Percentiles rank a stretch among this genome's conserved stretches.
Conservation (phyloP, 1,140 invertebrate species). For the Periplaneta americana region DNA sequence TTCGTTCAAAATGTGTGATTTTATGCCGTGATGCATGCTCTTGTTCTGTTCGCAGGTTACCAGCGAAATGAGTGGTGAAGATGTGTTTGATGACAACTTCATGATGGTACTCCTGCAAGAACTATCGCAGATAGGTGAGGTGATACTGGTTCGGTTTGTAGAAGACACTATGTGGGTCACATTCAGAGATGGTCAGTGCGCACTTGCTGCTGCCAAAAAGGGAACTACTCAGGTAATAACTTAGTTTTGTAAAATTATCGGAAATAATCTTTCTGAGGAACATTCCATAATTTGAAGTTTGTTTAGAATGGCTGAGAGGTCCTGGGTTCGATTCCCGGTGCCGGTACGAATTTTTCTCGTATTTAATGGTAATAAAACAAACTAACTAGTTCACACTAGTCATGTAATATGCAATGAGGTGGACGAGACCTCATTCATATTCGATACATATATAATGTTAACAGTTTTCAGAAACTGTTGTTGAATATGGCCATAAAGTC, state of each 20-base stretch:
- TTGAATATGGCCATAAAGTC: no score
- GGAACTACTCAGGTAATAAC: slow-evolving; percentile 35
- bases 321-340: no score
- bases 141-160: slow-evolving; percentile 87
- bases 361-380: no score
- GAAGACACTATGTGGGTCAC: slow-evolving; percentile 84
- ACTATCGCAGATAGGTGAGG: slow-evolving; percentile 72
- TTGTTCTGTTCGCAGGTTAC: not conserved
- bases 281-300: no score
- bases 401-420: no score
- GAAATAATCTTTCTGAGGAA: not conserved
- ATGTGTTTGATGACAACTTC: slow-evolving; percentile 59
- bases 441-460: no score
- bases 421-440: no score
- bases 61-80: slow-evolving; percentile 22
- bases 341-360: no score
- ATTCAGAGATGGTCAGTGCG: slow-evolving; percentile 78
- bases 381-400: no score
- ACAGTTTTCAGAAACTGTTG: no score
- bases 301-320: no score
- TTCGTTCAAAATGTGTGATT: not conserved
- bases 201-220: slow-evolving; percentile 64
- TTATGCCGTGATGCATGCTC: not conserved
- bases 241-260: slow-evolving; percentile 3
- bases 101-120: slow-evolving; percentile 66